Evolutionary conservation across 2,888 invertebrate genomes (phyloP).

Genomic region (Mongoloraphidia duomilia): DNA sequence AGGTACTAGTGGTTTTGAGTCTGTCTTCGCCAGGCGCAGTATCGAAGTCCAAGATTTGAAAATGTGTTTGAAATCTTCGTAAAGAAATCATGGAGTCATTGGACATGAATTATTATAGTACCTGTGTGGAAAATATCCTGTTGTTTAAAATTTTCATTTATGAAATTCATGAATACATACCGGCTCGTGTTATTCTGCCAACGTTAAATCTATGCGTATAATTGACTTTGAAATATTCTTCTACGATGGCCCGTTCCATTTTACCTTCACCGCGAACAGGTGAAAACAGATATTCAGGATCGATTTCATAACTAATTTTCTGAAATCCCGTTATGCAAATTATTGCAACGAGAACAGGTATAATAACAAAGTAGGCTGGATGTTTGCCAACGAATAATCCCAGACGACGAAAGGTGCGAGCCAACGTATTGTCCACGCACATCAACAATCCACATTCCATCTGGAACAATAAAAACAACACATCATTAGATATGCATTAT

Average conservation of each 20-base stretch:
- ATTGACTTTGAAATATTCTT: slow-evolving; percentile 74
- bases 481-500: not conserved
- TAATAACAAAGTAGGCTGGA: slow-evolving; percentile 78
- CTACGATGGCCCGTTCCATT: slow-evolving; percentile 64
- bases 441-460: slow-evolving; percentile 53
- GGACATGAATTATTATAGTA: no score
- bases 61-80: no score
- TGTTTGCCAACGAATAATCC: slow-evolving; percentile 64
- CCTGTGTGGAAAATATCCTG: no score
- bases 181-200: slow-evolving; percentile 75
- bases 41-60: no score
- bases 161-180: slow-evolving; percentile 33
- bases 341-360: slow-evolving; percentile 67
- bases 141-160: not conserved
- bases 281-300: slow-evolving; percentile 85
- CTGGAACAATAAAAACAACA: slow-evolving; percentile 34
- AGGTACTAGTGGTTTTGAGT: no score
- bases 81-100: no score
- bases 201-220: slow-evolving; percentile 76
- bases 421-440: slow-evolving; percentile 65
- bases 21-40: no score
- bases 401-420: slow-evolving; percentile 66
- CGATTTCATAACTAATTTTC: slow-evolving; percentile 74
- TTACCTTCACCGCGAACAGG: slow-evolving; percentile 79
- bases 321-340: slow-evolving; percentile 82